A percentile compares a stretch with the other conserved stretches of the same genome.
Conservation (phyloP, 92 coral and sea anemone species). For the Epizoanthus illoricatus region DNA sequence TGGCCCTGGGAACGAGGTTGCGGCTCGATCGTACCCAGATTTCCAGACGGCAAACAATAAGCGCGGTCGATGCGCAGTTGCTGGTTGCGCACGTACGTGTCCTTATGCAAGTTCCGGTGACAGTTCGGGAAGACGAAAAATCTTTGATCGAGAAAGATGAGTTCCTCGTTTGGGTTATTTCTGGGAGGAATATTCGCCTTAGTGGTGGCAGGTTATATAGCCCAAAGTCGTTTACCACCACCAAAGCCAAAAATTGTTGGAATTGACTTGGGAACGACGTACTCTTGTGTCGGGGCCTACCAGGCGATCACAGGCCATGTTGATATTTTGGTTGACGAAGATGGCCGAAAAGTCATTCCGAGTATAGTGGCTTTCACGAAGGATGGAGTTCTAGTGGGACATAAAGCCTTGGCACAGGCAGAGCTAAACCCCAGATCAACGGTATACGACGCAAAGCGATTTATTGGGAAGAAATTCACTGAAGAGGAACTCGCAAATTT, state of each 20-base stretch:
- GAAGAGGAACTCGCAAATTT: conserved; percentile 72
- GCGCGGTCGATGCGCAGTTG: conserved; percentile 63
- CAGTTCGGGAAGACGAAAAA: conserved; percentile 20
- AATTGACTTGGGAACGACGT: conserved; percentile 96
- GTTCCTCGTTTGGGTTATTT: conserved; percentile 77
- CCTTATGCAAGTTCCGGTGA: conserved; percentile 43
- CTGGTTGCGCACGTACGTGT: conserved; percentile 92
- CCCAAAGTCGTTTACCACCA: conserved; percentile 98
- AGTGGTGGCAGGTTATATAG: conserved; percentile 96
- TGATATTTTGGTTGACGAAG: conserved; percentile 81
- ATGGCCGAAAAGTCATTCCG: conserved; percentile 87
- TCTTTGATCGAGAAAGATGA: conserved; percentile 53
- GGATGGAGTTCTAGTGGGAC: conserved; percentile 81
- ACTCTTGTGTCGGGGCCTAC: conserved; percentile 92
- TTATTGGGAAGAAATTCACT: conserved; percentile 85
- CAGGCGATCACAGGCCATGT: conserved; percentile 94
- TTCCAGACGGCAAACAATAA: background rate
- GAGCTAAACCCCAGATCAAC: conserved; percentile 88
- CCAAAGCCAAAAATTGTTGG: conserved; percentile 97
- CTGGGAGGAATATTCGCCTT: conserved; percentile 89
- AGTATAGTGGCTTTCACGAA: conserved; percentile 93
- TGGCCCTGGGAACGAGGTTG: too few species aligned
- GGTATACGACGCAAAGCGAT: conserved; percentile 92
- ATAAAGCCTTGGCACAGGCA: conserved; percentile 86
- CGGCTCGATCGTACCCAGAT: conserved; percentile 13